Base-by-base conservation (phyloP, 2,888 invertebrate species). In the Acrobasis suavella region DNA sequence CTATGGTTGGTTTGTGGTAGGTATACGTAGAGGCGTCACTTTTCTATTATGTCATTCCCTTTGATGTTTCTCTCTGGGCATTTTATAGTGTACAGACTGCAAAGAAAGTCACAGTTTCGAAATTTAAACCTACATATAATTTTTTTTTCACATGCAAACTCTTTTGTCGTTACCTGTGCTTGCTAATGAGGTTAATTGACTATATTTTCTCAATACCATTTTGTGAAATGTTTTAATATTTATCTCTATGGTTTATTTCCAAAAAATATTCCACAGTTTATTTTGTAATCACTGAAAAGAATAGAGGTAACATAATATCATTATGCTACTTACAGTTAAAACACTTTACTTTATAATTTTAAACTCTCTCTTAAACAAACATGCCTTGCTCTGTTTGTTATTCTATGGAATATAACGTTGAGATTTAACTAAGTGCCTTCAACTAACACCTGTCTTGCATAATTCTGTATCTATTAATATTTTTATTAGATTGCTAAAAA, bases 11-110 rank as follows among this genome's bases (percentile, higher is more conserved):
- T 70, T 66, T 70, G 68, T 67, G 71, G 71, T 72, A 70, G 74
- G 70, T 75, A 68, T 80, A 80, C 78, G 77, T 73, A 72, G 63
- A 66, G 67, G 68, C 73, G 71, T 68, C 68, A 69, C 66, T 68
- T 46, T 22, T 77, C 83, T 89, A 87, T 91, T 91, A 91, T 91
- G 87, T 89, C 90, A 90, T 87, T 87, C 85, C 82, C 89, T 91
- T 89, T 89, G 90, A 91, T 83, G 86, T 84, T 77, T 66, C 73
- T 69, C 73, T 69, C 66, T 66, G 65, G 68, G 76, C 80, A 73
- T 73, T 72, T 67, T 71, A 69, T 66, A 69, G 70, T 69, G 67
- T 66, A 74, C 68, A 69, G 72, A 37, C 37, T 16, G 55, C 62
- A 50, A 49, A 54, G 16, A 49, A 62, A 49, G 39, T 58, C 37